Base-by-base conservation (phyloP, 2,113 vertebrate genomes). In the Triplophysa dalaica region DNA sequence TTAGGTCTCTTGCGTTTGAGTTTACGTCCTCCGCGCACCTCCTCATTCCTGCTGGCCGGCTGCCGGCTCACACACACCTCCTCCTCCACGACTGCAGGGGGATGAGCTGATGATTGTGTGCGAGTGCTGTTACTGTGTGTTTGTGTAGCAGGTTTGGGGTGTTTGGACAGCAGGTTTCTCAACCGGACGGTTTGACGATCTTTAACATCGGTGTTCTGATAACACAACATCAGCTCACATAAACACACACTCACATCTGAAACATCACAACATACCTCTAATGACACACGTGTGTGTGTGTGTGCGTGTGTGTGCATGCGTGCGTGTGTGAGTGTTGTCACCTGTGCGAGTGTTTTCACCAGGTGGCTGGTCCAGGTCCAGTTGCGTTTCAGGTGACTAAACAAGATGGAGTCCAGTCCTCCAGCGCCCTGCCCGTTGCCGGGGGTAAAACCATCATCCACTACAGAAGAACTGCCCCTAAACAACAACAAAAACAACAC, bases 331-430 rank as follows among this genome's bases (percentile, higher is more conserved):
- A 3, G 26, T 29, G 26, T 29, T 75, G 45, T 38, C n/a, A 66
- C 62, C 50, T 56, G 13, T 76, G 1, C 67, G 24, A 12, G 67
- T 61, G 1, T 62, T 78, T 89, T 91, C 16, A 98, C 93, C 10
- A 98, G 93, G 60, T 96, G 95, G 86, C 92, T 96, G 66, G 96
- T 98, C 98, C 98, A 99, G 77, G 96, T 89, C 98, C 98, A 99
- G 73, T 99, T 99, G 29, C 98, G 95, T 85, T 98, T 99, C 6
- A 99, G 89, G 82, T 99, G 98, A 26, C 89, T 91, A 4, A 95
- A 99, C 84, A 98, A 97, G 41, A 94, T 95, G 10, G 96, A 98
- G 87, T 98, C 93, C 16, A 98, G 89, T 1, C 98, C 98, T 0
- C 91, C 98, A 0, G 97, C 96, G 58, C 98, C 98, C 80, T 94